Evolutionary conservation across 2,113 vertebrate genomes (phyloP), one percentile per base, ranked within the genome.

Genomic region (Peromyscus leucopus): DNA sequence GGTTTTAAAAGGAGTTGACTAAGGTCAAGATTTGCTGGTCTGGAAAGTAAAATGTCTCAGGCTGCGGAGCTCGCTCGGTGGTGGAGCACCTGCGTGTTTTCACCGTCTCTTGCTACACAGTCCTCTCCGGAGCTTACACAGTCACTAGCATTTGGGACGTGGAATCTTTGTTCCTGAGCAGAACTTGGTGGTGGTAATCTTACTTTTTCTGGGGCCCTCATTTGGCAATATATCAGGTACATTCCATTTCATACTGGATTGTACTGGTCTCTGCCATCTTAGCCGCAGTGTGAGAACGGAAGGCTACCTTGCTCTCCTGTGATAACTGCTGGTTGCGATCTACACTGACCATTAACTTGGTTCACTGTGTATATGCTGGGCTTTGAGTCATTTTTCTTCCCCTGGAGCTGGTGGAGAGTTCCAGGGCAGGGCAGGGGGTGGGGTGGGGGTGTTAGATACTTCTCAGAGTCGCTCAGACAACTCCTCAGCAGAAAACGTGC

Each of bases 71-170:
- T 75, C n/a, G n/a, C n/a, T n/a, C 5, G 8, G n/a, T 7, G 22
- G 24, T 89, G 28, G 48, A 71, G 33, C 46, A 16, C 2, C 63
- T 36, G 16, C 16, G 39, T 61, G 57, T 39, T 48, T 90, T 55
- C 26, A 67, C 42, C 46, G 10, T 36, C 48, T 51, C 42, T 48
- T 16, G 42, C 11, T 46, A 1, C 21, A 1, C 19, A 10, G 16
- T 2, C 7, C 28, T 33, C 15, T 59, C 31, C 15, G 0, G 17
- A 31, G 46, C 19, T 63, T 16, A 1, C 12, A 10, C 12, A 1
- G 39, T 46, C 11, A 63, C 39, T 88, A 48, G 84, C 28, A 28
- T 65, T 65, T 65, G 63, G 3, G 1, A 4, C 2, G 3, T 67
- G 39, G 26, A 63, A 13, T 88, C 48, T 24, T 51, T 55, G 33